Conservation (phyloP, 2,113 vertebrate species). For the Hippolais icterina region DNA sequence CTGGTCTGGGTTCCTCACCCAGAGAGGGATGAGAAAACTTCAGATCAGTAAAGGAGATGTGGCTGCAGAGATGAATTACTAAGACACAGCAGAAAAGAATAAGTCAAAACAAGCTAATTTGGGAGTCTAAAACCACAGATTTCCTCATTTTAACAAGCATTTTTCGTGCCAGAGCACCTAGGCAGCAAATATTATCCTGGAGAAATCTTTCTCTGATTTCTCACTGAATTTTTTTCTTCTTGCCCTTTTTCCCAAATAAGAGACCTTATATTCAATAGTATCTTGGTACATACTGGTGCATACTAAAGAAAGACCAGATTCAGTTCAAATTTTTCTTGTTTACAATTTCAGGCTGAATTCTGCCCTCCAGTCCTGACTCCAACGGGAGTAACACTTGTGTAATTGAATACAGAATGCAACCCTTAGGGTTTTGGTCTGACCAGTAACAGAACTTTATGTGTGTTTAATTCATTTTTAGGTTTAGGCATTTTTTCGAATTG, state of each 20-base stretch:
- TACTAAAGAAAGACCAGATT: constrained; percentile 18
- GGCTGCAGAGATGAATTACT: background rate
- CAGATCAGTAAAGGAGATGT: background rate
- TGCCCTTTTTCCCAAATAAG: constrained; percentile 20
- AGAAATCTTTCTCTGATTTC: background rate
- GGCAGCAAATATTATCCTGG: background rate
- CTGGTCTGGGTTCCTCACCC: background rate
- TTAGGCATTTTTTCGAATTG: constrained; percentile 47
- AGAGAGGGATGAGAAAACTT: background rate
- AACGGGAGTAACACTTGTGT: constrained; percentile 42
- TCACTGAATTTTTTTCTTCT: background rate
- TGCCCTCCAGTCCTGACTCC: constrained; percentile 58
- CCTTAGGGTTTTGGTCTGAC: constrained; percentile 47
- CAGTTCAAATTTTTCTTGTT: constrained; percentile 53
- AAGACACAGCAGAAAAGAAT: background rate
- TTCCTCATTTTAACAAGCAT: background rate
- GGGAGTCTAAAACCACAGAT: background rate
- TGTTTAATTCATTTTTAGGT: constrained; percentile 56
- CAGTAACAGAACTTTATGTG: constrained; percentile 43
- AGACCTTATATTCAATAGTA: background rate
- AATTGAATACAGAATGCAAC: constrained; percentile 62
- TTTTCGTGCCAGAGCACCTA: background rate
- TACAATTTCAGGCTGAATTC: constrained; percentile 63
- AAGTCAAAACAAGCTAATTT: background rate
- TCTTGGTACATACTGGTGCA: background rate